Percentiles rank a stretch among this genome's conserved stretches.
Conservation (phyloP, 2,888 invertebrate species). For the Calliphora vomitoria region DNA sequence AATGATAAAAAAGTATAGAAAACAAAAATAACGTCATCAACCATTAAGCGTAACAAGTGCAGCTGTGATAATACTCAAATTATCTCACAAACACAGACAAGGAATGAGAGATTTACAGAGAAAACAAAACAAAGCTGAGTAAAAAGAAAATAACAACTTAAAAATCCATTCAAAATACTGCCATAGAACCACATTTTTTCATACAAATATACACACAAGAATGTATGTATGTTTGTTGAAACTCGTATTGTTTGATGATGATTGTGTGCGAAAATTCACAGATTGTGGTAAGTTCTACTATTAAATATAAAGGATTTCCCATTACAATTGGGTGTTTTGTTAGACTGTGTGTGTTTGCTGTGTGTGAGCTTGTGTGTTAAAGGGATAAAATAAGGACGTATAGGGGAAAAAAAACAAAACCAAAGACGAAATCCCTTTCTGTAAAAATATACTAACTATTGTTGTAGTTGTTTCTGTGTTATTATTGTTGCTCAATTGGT, state of each 20-base stretch:
- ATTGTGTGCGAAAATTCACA: slow-evolving; percentile 72
- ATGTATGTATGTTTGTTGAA: no score
- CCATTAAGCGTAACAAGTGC: slow-evolving; percentile 75
- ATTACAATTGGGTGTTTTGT: slow-evolving; percentile 22
- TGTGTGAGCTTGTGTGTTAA: slow-evolving; percentile 17
- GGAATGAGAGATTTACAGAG: slow-evolving; percentile 32
- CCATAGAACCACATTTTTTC: slow-evolving; percentile 10
- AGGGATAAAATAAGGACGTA: slow-evolving; percentile 23
- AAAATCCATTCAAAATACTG: slow-evolving; percentile 53
- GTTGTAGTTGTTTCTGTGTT: slow-evolving; percentile 23
- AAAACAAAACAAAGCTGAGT: slow-evolving; percentile 4
- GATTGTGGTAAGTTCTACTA: slow-evolving; percentile 73
- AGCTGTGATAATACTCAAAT: slow-evolving; percentile 75
- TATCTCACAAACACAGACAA: slow-evolving; percentile 70
- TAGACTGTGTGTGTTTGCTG: neutral
- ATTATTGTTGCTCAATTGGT: slow-evolving; percentile 49
- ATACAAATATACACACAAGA: neutral
- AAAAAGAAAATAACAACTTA: slow-evolving; percentile 23
- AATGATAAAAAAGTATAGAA: slow-evolving; percentile 27
- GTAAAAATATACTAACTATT: slow-evolving; percentile 27
- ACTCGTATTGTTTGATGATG: slow-evolving; percentile 21
- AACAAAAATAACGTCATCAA: slow-evolving; percentile 66
- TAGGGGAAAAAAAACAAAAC: slow-evolving; percentile 5
- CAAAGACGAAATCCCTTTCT: slow-evolving; percentile 22
- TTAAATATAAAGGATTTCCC: slow-evolving; percentile 65